phyloP scores from a whole-genome alignment of 2,797 vertebrate species.

The Nannoperca obscura region DNA sequence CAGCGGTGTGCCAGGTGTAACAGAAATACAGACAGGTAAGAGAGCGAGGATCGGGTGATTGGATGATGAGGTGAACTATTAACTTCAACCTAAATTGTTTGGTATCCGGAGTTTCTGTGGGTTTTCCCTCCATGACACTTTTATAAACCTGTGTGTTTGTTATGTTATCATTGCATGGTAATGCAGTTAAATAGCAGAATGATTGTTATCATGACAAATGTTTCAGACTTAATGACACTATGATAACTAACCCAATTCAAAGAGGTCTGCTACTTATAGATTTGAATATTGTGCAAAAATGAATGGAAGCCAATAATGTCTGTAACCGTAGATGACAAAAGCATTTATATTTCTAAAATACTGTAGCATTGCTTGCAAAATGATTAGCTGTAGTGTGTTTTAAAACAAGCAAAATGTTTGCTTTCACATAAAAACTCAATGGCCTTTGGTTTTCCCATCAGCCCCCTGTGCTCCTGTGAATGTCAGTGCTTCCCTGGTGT shows the following conservation, averaged over 20 bases:
- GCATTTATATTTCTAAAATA: too few species aligned
- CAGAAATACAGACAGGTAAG: conserved; percentile 78
- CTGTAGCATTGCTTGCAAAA: background rate
- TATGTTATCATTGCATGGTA: too few species aligned
- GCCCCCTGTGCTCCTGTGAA: conserved; percentile 83
- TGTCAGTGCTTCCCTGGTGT: conserved; percentile 76
- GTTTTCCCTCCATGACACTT: background rate
- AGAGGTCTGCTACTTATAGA: too few species aligned
- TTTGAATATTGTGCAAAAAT: background rate
- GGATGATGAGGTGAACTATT: background rate
- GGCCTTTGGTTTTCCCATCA: conserved; percentile 51
- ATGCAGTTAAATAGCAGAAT: background rate
- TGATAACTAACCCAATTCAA: background rate
- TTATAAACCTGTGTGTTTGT: background rate
- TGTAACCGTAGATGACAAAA: too few species aligned
- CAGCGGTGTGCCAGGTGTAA: conserved; percentile 71
- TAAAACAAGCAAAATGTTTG: background rate
- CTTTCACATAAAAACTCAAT: background rate
- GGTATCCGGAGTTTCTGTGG: background rate
- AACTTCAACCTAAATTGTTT: background rate
- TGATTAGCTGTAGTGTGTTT: background rate
- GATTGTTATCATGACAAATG: background rate
- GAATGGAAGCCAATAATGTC: background rate
- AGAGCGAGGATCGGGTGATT: background rate
- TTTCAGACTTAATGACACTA: background rate